These are phyloP conservation scores for Epiblema foenella DNA, from an alignment of 2,888 invertebrate genomes.

Conservation along the genomic window DNA sequence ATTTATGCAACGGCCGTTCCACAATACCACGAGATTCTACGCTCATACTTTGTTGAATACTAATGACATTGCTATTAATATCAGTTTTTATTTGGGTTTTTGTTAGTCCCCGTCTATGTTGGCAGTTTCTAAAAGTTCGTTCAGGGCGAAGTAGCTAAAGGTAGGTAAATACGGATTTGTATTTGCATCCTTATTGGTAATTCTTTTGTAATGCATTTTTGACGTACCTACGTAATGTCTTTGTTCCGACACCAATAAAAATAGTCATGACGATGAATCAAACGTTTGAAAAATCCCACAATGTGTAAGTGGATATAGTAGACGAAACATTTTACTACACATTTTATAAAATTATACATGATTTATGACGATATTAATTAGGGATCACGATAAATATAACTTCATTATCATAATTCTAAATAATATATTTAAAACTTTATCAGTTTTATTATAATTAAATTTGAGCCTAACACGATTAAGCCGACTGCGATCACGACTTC, in stretches of 20 bases:
- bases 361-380: conserved; percentile 11
- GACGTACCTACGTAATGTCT: neutral
- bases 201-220: neutral
- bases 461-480: conserved; percentile 18
- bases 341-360: neutral
- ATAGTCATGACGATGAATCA: neutral
- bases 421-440: conserved; percentile 14
- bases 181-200: neutral
- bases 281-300: too few species aligned
- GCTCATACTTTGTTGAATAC: conserved; percentile 37
- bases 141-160: neutral
- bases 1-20: conserved; percentile 62
- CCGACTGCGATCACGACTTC: conserved; percentile 26
- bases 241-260: neutral
- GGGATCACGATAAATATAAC: conserved; percentile 20
- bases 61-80: conserved; percentile 27
- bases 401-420: conserved; percentile 28
- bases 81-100: conserved; percentile 23
- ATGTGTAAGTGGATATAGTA: neutral
- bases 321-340: neutral
- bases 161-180: neutral
- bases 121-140: neutral
- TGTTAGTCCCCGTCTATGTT: neutral
- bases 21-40: conserved; percentile 35
- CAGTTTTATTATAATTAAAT: conserved; percentile 24